phyloP scores from a whole-genome alignment of 1,140 invertebrate genomes.

The Apis dorsata region DNA sequence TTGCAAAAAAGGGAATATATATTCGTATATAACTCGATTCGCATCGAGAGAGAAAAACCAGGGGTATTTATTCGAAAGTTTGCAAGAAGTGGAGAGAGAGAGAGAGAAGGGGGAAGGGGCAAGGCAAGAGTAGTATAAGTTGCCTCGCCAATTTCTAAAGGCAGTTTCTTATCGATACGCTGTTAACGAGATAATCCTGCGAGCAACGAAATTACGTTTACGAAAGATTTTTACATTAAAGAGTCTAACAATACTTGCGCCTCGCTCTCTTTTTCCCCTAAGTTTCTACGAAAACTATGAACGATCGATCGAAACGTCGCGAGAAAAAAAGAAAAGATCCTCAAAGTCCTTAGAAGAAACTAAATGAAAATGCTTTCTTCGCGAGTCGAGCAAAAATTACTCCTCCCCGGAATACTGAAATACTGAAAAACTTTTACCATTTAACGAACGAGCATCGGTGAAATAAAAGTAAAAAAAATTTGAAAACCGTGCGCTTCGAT shows the following conservation, averaged over 20 bases:
- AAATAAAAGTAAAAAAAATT: neutral
- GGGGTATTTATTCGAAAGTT: neutral
- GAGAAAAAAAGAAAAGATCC: constrained; percentile 20
- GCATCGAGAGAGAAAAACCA: neutral
- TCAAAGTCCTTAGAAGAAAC: neutral
- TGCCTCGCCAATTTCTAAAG: neutral
- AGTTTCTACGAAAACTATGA: constrained; percentile 30
- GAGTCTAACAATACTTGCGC: neutral
- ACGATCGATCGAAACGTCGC: constrained; percentile 21
- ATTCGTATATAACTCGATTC: too few relatives aligned
- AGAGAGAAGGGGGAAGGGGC: neutral
- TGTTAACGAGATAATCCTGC: constrained; percentile 19
- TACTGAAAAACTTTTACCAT: neutral
- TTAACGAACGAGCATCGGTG: neutral
- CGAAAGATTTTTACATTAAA: constrained; percentile 19
- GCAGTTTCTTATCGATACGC: constrained; percentile 15
- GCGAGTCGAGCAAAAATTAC: neutral
- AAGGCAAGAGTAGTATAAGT: neutral
- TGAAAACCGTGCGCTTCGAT: neutral
- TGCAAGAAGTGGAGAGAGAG: neutral
- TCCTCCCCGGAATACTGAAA: neutral
- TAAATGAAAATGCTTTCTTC: constrained; percentile 36
- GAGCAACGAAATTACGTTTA: constrained; percentile 25
- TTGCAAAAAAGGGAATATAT: too few relatives aligned
- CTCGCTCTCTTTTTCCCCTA: neutral